Evolutionary conservation across 2,113 vertebrate species (phyloP), one percentile per base, ranked within the genome.

Genomic region (Microcebus tavaratra): DNA sequence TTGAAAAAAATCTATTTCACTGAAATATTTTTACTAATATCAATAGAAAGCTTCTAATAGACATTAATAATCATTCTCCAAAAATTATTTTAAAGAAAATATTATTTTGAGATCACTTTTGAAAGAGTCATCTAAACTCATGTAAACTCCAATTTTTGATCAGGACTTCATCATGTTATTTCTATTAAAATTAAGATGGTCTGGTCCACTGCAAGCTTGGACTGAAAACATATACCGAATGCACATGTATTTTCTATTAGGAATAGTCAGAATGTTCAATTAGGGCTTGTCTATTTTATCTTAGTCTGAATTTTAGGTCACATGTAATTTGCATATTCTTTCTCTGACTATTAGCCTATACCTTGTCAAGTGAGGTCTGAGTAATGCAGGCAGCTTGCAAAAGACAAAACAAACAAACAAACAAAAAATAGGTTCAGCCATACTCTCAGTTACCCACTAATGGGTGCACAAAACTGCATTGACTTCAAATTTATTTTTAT

Each of bases 51-150:
- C 3, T 65, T 93, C 53, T 89, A 61, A 67, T 6, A 96, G n/a
- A 88, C 39, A 68, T 13, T 20, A 75, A 86, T 86, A 61, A 59
- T 78, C 34, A 63, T 57, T 87, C n/a, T 81, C 11, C n/a, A 85
- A 92, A 57, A 36, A 72, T 80, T 57, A 1, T 84, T 87, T 91
- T 70, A 81, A 95, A 90, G 57, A 59, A 88, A 83, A 72, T 36
- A 91, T 55, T 94, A 65, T 79, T 73, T 61, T 88, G 59, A 80
- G 27, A 4, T 94, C 34, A 72, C 68, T 93, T 96, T 45, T 50
- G 21, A 36, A 93, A 90, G 14, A 83, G 42, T 70, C 65, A 88
- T 75, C 34, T 68, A 80, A 83, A 72, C 10, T 61, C 21, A 72
- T 59, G 6, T 57, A 76, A 96, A 92, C 23, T 83, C 11, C 48